Conservation (phyloP, 53 echinoderm and acorn worm species). For the Crossaster papposus region DNA sequence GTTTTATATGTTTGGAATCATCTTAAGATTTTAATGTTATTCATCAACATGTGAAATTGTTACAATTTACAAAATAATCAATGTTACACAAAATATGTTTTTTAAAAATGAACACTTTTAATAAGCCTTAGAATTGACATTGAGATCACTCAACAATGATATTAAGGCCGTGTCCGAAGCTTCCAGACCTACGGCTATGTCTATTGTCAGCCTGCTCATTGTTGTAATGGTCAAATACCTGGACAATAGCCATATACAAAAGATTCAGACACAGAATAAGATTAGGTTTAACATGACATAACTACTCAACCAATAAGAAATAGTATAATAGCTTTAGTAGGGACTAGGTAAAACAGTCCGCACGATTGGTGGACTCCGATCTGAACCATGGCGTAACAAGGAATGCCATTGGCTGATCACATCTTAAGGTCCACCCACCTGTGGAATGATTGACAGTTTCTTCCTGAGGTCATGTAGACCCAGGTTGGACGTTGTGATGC, state of each 20-base stretch:
- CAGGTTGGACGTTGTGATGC: conserved; percentile 66
- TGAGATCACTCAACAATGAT: not conserved
- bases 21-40: not conserved
- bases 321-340: not conserved
- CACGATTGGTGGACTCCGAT: not conserved
- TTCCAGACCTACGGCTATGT: too few relatives aligned
- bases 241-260: too few relatives aligned
- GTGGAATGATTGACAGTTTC: conserved; percentile 93
- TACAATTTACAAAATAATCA: too few relatives aligned
- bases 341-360: not conserved
- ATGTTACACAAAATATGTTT: too few relatives aligned
- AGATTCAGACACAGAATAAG: too few relatives aligned
- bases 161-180: too few relatives aligned
- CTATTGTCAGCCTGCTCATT: too few relatives aligned
- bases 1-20: not conserved
- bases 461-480: conserved; percentile 86
- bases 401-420: not conserved
- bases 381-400: not conserved
- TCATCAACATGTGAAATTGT: not conserved
- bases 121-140: not conserved
- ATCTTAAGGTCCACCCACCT: conserved; percentile 63
- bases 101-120: not conserved
- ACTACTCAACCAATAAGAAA: not conserved
- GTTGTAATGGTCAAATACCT: too few relatives aligned
- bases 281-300: too few relatives aligned